phyloP scores from a whole-genome alignment of 2,888 invertebrate species.

The Argyresthia albistria region DNA sequence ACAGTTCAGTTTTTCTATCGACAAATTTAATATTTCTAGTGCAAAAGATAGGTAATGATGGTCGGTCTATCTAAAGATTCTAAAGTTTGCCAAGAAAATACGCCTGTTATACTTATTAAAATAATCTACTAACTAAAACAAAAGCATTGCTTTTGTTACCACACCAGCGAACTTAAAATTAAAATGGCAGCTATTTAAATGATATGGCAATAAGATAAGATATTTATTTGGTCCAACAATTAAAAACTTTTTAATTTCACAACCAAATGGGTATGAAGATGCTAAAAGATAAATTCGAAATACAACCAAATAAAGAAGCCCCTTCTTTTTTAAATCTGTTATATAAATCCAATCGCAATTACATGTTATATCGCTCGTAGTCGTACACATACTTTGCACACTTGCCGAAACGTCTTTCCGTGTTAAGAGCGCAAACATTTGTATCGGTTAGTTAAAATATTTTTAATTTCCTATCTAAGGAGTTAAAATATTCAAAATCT shows the following conservation, averaged over 20 bases:
- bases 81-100: background rate
- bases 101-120: conserved; percentile 9
- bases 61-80: too few species aligned
- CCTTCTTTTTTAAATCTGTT: too few species aligned
- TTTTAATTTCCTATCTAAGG: background rate
- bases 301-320: too few species aligned
- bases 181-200: background rate
- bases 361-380: too few species aligned
- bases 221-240: background rate
- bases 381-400: conserved; percentile 31
- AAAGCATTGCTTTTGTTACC: conserved; percentile 14
- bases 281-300: too few species aligned
- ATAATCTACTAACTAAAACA: conserved; percentile 24
- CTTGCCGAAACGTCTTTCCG: conserved; percentile 18
- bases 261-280: background rate
- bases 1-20: background rate
- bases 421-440: too few species aligned
- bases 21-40: too few species aligned
- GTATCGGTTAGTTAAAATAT: background rate
- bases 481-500: conserved; percentile 12
- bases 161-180: background rate
- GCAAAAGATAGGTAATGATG: too few species aligned
- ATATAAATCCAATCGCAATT: too few species aligned
- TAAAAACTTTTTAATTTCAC: background rate
- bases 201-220: background rate